Conservation (phyloP, 2,113 vertebrate species). For the Clarias magur region DNA sequence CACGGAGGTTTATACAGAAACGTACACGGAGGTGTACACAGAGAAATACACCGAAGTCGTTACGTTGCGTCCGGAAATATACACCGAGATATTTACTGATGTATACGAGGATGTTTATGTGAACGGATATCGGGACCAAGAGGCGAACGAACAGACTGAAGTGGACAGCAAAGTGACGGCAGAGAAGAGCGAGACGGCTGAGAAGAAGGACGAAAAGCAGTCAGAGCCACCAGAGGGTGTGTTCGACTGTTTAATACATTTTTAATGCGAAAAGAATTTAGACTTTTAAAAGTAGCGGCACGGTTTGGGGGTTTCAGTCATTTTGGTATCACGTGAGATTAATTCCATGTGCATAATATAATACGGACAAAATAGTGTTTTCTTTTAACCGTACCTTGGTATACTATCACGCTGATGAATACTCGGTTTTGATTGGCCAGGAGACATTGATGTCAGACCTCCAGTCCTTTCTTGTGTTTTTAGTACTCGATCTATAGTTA, state of each 20-base stretch:
- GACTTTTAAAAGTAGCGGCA: background rate
- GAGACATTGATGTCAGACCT: background rate
- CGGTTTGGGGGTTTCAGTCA: background rate
- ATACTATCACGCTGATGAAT: background rate
- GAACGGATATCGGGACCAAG: background rate
- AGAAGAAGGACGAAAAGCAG: background rate
- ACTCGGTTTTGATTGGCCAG: background rate
- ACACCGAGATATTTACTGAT: background rate
- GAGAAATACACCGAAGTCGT: background rate
- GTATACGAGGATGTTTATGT: background rate
- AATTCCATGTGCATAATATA: background rate
- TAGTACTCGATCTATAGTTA: no score
- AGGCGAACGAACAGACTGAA: no score
- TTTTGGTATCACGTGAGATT: background rate
- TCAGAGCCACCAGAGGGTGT: conserved; percentile 29
- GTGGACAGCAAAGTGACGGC: background rate
- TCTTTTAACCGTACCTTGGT: background rate
- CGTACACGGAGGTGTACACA: background rate
- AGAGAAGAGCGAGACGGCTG: background rate
- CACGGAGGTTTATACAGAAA: background rate
- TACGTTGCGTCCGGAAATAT: background rate
- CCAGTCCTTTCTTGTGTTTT: background rate
- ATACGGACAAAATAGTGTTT: no score
- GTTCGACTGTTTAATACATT: background rate
- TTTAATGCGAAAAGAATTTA: background rate